Evolutionary conservation across 2,888 invertebrate genomes (phyloP).

Genomic region (Drosophila neoperkinsi): DNA sequence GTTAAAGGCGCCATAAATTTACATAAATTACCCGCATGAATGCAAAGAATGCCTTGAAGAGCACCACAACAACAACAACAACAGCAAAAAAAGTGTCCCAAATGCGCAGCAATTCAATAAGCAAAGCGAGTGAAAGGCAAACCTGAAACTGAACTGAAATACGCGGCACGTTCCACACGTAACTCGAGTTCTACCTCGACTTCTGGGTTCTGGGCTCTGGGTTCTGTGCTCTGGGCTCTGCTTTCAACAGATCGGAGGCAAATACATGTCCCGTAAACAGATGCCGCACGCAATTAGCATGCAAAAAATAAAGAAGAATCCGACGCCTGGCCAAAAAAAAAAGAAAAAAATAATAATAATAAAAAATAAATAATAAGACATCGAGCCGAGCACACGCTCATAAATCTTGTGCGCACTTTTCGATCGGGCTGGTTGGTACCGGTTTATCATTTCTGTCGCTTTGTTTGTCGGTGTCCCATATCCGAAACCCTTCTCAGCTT

Average conservation of each 20-base stretch:
- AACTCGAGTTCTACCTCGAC: slow-evolving; percentile 52
- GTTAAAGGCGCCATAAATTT: slow-evolving; percentile 76
- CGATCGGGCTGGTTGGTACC: slow-evolving; percentile 27
- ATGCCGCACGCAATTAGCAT: slow-evolving; percentile 73
- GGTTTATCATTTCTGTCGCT: slow-evolving; percentile 9
- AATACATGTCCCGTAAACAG: slow-evolving; percentile 63
- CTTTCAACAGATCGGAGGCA: slow-evolving; percentile 26
- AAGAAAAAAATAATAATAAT: slow-evolving; percentile 35
- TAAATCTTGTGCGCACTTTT: slow-evolving; percentile 68
- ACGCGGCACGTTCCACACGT: slow-evolving; percentile 75
- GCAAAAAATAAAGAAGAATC: slow-evolving; percentile 42
- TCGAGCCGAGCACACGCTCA: slow-evolving; percentile 58
- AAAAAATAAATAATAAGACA: slow-evolving; percentile 55
- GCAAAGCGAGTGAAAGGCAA: slow-evolving; percentile 54
- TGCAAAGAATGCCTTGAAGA: slow-evolving; percentile 60
- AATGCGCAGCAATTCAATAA: slow-evolving; percentile 73
- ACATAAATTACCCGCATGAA: slow-evolving; percentile 81
- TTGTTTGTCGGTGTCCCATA: slow-evolving; percentile 57
- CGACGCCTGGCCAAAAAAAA: slow-evolving; percentile 2
- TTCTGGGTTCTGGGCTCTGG: slow-evolving; percentile 21
- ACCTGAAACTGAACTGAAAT: slow-evolving; percentile 74
- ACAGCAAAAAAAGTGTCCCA: slow-evolving; percentile 60
- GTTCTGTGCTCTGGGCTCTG: not conserved
- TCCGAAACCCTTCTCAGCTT: slow-evolving; percentile 61
- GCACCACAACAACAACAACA: not conserved